Conservation (phyloP, 2,113 vertebrate genomes). For the Planiliza haematocheilus region DNA sequence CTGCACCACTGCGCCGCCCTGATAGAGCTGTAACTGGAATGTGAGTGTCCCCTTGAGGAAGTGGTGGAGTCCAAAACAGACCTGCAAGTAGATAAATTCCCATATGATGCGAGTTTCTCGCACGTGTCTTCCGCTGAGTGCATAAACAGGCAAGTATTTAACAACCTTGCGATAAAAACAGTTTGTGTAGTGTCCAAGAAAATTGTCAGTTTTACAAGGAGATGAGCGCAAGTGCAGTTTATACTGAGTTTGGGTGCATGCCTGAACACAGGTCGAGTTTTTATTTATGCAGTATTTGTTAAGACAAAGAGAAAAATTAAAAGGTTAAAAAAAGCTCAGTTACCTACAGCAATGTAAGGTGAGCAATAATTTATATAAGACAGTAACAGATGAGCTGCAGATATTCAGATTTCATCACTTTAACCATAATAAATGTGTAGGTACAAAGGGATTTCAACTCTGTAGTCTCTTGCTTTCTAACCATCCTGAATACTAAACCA, state of each 20-base stretch:
- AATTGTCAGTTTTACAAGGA: background rate
- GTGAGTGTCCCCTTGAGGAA: too few species aligned
- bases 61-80: too few species aligned
- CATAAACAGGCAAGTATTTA: background rate
- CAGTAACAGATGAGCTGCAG: constrained; percentile 16
- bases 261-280: background rate
- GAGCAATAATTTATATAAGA: constrained; percentile 23
- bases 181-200: too few species aligned
- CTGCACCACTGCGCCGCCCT: too few species aligned
- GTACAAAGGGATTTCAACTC: background rate
- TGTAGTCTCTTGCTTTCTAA: constrained; percentile 8
- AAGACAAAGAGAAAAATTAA: background rate
- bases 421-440: constrained; percentile 3
- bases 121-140: background rate
- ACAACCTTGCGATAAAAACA: too few species aligned
- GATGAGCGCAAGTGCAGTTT: background rate
- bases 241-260: too few species aligned
- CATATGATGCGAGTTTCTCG: too few species aligned
- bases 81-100: too few species aligned
- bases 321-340: constrained; percentile 8
- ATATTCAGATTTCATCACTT: constrained; percentile 9
- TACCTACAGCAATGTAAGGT: constrained; percentile 25
- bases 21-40: too few species aligned
- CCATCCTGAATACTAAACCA: constrained; percentile 4
- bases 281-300: background rate